Conservation (phyloP, 2,113 vertebrate species). For the Empidonax alnorum region DNA sequence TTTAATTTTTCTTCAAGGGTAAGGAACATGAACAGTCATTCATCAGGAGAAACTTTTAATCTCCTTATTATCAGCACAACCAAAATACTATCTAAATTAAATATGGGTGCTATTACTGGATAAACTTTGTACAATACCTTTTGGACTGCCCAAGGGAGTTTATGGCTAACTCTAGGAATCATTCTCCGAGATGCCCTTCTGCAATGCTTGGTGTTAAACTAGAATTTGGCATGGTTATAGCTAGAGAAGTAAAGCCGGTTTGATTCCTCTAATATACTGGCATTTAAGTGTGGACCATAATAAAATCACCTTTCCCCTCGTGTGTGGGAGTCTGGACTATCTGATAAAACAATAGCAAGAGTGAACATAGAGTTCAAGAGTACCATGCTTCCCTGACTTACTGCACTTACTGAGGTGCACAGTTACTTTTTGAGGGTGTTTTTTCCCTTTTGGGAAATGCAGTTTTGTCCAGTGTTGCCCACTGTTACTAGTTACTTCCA, state of each 20-base stretch:
- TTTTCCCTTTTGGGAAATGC: background rate
- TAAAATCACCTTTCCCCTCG: background rate
- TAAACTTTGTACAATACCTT: background rate
- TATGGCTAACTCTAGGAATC: background rate
- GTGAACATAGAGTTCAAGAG: background rate
- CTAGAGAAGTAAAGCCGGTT: background rate
- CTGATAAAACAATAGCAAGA: background rate
- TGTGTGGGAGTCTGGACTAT: background rate
- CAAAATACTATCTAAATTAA: constrained; percentile 22
- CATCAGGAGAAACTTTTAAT: background rate
- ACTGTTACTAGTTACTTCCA: background rate
- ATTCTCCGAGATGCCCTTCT: background rate
- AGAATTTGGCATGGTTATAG: background rate
- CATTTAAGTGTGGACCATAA: background rate
- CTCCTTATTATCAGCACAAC: constrained; percentile 15
- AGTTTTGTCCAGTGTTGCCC: background rate
- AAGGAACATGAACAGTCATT: background rate
- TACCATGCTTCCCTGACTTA: background rate
- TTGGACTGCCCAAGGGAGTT: background rate
- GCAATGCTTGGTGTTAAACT: background rate
- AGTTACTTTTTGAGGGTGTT: background rate
- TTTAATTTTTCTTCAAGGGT: background rate
- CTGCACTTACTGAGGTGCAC: background rate
- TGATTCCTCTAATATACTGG: background rate
- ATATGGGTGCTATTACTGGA: background rate